phyloP scores from a whole-genome alignment of 1,140 invertebrate genomes.

The Oryzaephilus surinamensis region DNA sequence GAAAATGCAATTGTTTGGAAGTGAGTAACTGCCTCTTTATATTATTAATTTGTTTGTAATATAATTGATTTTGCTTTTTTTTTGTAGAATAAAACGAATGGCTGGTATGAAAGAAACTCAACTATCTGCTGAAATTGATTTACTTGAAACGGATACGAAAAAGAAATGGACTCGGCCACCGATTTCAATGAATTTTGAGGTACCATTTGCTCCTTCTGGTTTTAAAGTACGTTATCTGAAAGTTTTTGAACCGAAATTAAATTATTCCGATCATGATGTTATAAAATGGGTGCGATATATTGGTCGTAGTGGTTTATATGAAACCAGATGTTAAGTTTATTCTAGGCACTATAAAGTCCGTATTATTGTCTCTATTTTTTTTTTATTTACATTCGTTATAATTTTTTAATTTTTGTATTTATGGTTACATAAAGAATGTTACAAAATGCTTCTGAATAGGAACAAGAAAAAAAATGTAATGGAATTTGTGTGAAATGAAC shows the following conservation, averaged over 20 bases:
- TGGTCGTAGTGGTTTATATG: constrained; percentile 95
- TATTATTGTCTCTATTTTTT: constrained; percentile 2
- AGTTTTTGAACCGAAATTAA: constrained; percentile 98
- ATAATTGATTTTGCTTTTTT: constrained; percentile 8
- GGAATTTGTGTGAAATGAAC: too few relatives aligned
- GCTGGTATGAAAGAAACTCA: constrained; percentile 99
- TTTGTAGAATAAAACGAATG: constrained; percentile 91
- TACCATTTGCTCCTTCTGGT: constrained; percentile 94
- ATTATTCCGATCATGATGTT: constrained; percentile 99
- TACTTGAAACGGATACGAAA: constrained; percentile 97
- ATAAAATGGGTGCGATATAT: constrained; percentile 99
- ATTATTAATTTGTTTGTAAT: neutral
- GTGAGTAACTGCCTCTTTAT: constrained; percentile 46
- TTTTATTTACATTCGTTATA: too few relatives aligned
- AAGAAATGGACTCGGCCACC: constrained; percentile 99
- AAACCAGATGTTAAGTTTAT: constrained; percentile 83
- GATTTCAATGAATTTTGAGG: constrained; percentile 99
- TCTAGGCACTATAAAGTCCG: neutral
- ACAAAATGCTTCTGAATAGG: too few relatives aligned
- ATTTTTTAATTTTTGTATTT: too few relatives aligned
- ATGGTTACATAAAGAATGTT: too few relatives aligned
- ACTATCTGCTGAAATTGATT: constrained; percentile 96
- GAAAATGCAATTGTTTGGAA: constrained; percentile 99
- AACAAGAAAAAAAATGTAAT: too few relatives aligned
- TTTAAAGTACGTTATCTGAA: constrained; percentile 99